Evolutionary conservation across 2,888 invertebrate genomes (phyloP), one percentile per base, ranked within the genome.

Genomic region (Drosophila sordidula): DNA sequence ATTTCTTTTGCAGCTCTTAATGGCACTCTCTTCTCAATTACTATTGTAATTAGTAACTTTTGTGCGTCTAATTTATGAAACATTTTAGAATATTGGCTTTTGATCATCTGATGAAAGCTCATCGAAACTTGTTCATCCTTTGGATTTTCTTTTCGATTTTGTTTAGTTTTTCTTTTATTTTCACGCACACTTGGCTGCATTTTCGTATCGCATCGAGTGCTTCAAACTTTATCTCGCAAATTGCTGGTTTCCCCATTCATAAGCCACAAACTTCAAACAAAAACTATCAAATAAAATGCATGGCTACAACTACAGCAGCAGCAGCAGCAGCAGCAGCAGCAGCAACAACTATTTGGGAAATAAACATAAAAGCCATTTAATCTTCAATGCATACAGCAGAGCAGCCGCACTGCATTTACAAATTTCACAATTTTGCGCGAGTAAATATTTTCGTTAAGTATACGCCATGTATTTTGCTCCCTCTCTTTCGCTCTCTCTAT

Each of bases 321-420:
- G 47, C 46, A 61, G 63, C 41, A 57, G 47, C 46, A 61, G 63
- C 41, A 26, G 50, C 46, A 57, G 50, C 46, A 61, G 63, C 41
- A 61, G 64, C 47, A 61, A 69, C 47, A 70, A 73, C 65, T 68
- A 77, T 83, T 77, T 78, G 74, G 63, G 74, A 70, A 78, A 84
- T 87, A 81, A 76, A 78, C 86, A 87, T 78, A 79, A 85, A 87
- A 87, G 66, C 76, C 82, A 87, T 87, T 87, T 85, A 85, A 83
- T 83, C 82, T 75, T 34, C 61, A 78, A 46, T 61, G 81, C 67
- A 81, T 47, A 77, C 63, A 63, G 38, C 41, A 45, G 42, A 34
- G 34, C 44, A 62, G 55, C 52, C 51, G 46, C 59, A 68, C 25
- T 38, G 38, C 44, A 38, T 42, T 11, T 4, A 54, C 34, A 41